Percentiles rank a stretch among this genome's conserved stretches.
Conservation (phyloP, 1,140 invertebrate species). For the Gryon sp. region DNA sequence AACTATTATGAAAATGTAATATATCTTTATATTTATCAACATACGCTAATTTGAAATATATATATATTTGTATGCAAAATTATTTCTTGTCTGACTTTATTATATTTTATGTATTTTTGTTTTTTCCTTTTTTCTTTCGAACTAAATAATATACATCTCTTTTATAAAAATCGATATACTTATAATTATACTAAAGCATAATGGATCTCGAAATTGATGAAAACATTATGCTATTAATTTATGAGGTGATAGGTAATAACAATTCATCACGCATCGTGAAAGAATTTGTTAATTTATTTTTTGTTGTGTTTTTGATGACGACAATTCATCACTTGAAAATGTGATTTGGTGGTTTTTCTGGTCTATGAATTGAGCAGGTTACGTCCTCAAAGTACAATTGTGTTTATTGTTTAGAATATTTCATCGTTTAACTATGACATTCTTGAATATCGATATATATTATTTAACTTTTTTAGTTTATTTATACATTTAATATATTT, state of each 20-base stretch:
- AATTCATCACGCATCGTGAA: conserved; percentile 24
- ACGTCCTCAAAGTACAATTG: conserved; percentile 69
- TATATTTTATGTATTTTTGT: no score
- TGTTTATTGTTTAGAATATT: conserved; percentile 72
- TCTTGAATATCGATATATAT: conserved; percentile 38
- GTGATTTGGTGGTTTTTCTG: conserved; percentile 31
- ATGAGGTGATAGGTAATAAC: conserved; percentile 51
- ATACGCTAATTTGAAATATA: no score
- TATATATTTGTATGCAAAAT: no score
- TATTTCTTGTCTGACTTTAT: no score
- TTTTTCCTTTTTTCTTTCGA: no score
- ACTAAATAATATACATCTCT: no score
- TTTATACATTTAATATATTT: conserved; percentile 54
- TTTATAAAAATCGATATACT: conserved; percentile 1
- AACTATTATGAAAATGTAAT: no score
- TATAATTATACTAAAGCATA: conserved; percentile 8
- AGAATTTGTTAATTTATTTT: no score
- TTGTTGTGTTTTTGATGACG: no score
- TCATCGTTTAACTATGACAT: conserved; percentile 67
- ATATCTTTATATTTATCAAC: no score
- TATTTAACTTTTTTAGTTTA: conserved; percentile 37
- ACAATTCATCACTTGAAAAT: conserved; percentile 10
- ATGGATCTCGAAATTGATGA: not conserved
- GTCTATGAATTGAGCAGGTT: conserved; percentile 70
- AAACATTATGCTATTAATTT: conserved; percentile 12